A percentile compares a stretch with the other conserved stretches of the same genome.
These are phyloP conservation scores for Pachyramphus minor DNA, from an alignment of 2,113 vertebrate genomes.

Conservation along the genomic window DNA sequence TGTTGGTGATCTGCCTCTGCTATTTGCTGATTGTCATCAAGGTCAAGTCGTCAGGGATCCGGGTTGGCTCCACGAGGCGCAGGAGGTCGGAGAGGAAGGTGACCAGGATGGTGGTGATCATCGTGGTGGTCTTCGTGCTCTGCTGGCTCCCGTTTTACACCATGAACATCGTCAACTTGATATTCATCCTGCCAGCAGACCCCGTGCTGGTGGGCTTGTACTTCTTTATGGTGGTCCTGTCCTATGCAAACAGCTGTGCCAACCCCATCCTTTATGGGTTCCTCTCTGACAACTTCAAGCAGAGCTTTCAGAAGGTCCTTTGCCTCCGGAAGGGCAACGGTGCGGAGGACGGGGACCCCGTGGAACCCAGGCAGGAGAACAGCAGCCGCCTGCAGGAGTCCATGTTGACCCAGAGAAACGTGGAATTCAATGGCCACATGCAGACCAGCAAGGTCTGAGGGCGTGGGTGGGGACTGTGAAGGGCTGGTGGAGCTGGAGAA, in stretches of 20 bases:
- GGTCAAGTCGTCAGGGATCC: conserved; percentile 82
- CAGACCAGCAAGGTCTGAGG: conserved; percentile 83
- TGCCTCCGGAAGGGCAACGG: conserved; percentile 79
- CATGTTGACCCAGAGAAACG: conserved; percentile 65
- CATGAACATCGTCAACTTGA: conserved; percentile 91
- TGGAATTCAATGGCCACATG: conserved; percentile 75
- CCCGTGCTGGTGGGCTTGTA: conserved; percentile 81
- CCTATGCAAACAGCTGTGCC: conserved; percentile 94
- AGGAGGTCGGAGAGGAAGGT: conserved; percentile 87
- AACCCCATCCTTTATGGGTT: conserved; percentile 93
- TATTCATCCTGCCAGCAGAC: conserved; percentile 86
- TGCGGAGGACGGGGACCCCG: conserved; percentile 78
- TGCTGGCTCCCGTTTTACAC: conserved; percentile 96
- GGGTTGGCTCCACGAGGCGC: conserved; percentile 83
- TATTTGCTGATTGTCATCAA: conserved; percentile 90
- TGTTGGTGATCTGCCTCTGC: conserved; percentile 92
- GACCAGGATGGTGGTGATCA: conserved; percentile 93
- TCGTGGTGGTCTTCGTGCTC: conserved; percentile 89
- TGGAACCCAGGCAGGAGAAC: conserved; percentile 80
- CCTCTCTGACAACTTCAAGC: conserved; percentile 93
- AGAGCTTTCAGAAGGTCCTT: conserved; percentile 89
- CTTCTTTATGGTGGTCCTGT: conserved; percentile 88
- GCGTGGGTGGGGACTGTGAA: not conserved
- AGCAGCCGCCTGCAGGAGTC: conserved; percentile 78
- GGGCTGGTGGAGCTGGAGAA: not conserved